These are phyloP conservation scores for Nematostella vectensis DNA, from an alignment of 92 coral and sea anemone species.

Conservation along the genomic window DNA sequence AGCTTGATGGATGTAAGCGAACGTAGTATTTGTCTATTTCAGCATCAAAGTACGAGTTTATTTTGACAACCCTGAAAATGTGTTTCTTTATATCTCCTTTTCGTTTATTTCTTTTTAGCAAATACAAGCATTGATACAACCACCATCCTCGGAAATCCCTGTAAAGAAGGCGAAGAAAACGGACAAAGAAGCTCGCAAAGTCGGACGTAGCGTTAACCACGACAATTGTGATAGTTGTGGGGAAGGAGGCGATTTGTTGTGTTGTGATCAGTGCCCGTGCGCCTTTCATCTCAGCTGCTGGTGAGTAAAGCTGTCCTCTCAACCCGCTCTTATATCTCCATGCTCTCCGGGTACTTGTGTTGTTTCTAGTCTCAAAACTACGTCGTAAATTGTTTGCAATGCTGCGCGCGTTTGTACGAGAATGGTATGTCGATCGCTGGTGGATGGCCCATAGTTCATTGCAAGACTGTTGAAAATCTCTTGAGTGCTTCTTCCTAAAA, in stretches of 20 bases:
- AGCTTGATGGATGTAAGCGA: conserved; percentile 96
- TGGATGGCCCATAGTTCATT: conserved; percentile 26
- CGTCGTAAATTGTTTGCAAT: no score
- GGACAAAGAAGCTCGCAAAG: conserved; percentile 83
- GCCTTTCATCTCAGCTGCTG: conserved; percentile 97
- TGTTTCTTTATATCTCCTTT: conserved; percentile 19
- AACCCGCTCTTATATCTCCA: no score
- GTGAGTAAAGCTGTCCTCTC: no score
- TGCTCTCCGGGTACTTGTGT: no score
- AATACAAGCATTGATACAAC: conserved; percentile 97
- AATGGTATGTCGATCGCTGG: conserved; percentile 95
- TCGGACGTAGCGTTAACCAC: conserved; percentile 87
- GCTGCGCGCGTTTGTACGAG: background rate
- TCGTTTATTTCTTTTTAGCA: conserved; percentile 42
- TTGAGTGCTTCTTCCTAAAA: background rate
- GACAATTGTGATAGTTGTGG: conserved; percentile 98
- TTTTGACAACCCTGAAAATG: conserved; percentile 14
- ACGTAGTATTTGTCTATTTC: conserved; percentile 8
- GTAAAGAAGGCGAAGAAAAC: conserved; percentile 58
- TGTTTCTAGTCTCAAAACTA: no score
- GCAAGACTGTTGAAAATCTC: conserved; percentile 1
- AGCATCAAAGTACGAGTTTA: conserved; percentile 2
- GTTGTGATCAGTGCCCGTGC: conserved; percentile 97
- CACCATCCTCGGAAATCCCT: conserved; percentile 76
- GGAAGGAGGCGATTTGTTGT: conserved; percentile 95